Conservation (phyloP, 2,113 vertebrate genomes). For the Sphaerodactylus townsendi region DNA sequence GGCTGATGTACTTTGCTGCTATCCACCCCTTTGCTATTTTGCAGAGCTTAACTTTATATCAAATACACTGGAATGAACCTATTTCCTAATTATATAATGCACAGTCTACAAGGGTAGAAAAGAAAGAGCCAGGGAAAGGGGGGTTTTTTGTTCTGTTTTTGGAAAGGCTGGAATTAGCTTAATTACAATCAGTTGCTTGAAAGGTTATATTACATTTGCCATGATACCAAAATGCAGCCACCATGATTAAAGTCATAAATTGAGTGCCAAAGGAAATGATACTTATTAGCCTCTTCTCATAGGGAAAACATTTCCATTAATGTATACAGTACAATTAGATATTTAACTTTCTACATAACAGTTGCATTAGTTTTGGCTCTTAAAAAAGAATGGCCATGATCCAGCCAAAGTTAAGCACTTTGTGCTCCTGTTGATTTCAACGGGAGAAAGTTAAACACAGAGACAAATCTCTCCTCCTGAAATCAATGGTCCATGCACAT, state of each 20-base stretch:
- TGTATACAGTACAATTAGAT: constrained; percentile 25
- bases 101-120: constrained; percentile 32
- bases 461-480: background rate
- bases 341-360: constrained; percentile 8
- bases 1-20: background rate
- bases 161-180: constrained; percentile 56
- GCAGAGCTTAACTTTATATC: background rate
- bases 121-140: constrained; percentile 37
- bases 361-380: background rate
- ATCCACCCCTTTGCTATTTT: background rate
- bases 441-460: background rate
- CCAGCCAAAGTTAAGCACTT: background rate
- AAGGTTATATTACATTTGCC: constrained; percentile 29
- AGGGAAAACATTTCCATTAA: constrained; percentile 31
- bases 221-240: constrained; percentile 27
- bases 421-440: background rate
- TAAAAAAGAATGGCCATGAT: background rate
- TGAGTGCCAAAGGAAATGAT: constrained; percentile 43
- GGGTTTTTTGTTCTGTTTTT: background rate
- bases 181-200: constrained; percentile 47
- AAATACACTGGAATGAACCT: constrained; percentile 30
- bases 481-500: background rate
- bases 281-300: constrained; percentile 41
- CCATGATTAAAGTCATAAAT: constrained; percentile 51
- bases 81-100: constrained; percentile 54